Conservation (phyloP, 2,797 vertebrate genomes). For the Chelon labrosus region DNA sequence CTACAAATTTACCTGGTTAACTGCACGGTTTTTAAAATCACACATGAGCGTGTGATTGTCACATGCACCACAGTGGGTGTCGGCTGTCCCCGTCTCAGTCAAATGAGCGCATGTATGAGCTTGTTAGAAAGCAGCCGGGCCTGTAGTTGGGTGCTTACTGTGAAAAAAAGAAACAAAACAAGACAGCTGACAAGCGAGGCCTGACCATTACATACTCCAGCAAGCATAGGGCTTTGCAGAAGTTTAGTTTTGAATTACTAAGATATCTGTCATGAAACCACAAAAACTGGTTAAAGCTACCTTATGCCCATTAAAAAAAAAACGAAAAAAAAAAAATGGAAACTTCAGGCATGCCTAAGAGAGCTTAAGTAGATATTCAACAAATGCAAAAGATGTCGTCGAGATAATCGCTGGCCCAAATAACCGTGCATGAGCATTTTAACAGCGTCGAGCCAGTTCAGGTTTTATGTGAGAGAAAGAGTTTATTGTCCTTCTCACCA, state of each 20-base stretch:
- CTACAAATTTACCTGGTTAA: neutral
- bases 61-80: neutral
- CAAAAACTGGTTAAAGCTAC: neutral
- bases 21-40: slow-evolving; percentile 8
- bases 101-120: slow-evolving; percentile 16
- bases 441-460: slow-evolving; percentile 15
- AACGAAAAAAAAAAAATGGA: neutral
- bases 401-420: neutral
- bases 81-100: slow-evolving; percentile 20
- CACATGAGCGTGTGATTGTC: neutral
- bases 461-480: slow-evolving; percentile 21
- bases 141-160: neutral
- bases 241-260: neutral
- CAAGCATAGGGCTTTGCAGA: neutral
- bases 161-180: neutral
- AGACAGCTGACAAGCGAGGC: neutral
- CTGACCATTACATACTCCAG: neutral
- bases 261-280: neutral
- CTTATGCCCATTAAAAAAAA: neutral
- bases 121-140: slow-evolving; percentile 14
- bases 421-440: slow-evolving; percentile 17
- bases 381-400: slow-evolving; percentile 4
- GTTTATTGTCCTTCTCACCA: neutral
- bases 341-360: neutral
- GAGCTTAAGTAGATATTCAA: slow-evolving; percentile 15